Percentiles rank a stretch among this genome's conserved stretches.
phyloP scores from a whole-genome alignment of 1,140 invertebrate genomes.

The Drosophila bocki region DNA sequence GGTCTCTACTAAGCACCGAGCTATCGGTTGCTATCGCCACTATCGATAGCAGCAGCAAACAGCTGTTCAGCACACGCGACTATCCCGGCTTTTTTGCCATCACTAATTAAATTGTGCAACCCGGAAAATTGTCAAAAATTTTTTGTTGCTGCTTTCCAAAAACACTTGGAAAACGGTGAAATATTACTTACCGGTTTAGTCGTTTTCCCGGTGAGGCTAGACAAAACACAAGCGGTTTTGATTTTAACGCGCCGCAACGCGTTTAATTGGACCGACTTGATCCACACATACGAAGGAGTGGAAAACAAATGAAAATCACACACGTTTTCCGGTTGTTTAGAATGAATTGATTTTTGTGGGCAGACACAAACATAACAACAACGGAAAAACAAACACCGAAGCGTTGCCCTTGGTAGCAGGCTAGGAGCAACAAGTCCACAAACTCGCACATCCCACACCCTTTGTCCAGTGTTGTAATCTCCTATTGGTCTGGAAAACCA shows the following conservation, averaged over 20 bases:
- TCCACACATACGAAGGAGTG: constrained; percentile 39
- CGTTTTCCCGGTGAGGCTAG: constrained; percentile 22
- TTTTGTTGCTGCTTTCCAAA: background rate
- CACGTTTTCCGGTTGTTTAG: constrained; percentile 28
- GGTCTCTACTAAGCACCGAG: background rate
- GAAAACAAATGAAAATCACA: constrained; percentile 60
- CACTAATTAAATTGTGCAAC: constrained; percentile 50
- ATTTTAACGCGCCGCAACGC: constrained; percentile 49
- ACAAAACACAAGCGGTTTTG: constrained; percentile 6
- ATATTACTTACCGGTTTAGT: constrained; percentile 23
- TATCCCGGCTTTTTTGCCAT: constrained; percentile 33
- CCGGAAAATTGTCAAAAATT: constrained; percentile 45
- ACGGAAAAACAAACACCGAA: constrained; percentile 39
- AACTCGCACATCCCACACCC: background rate
- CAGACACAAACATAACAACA: constrained; percentile 23
- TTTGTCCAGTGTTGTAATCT: background rate
- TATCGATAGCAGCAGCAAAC: constrained; percentile 5
- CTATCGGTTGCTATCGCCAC: background rate
- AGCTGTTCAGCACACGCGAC: constrained; percentile 8
- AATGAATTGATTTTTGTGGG: constrained; percentile 68
- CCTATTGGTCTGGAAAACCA: background rate
- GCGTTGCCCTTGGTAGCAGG: constrained; percentile 60
- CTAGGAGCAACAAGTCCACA: constrained; percentile 39
- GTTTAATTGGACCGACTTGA: constrained; percentile 21
- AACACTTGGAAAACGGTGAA: background rate